Conservation (phyloP, 2,113 vertebrate species). For the Spea multiplicata region DNA sequence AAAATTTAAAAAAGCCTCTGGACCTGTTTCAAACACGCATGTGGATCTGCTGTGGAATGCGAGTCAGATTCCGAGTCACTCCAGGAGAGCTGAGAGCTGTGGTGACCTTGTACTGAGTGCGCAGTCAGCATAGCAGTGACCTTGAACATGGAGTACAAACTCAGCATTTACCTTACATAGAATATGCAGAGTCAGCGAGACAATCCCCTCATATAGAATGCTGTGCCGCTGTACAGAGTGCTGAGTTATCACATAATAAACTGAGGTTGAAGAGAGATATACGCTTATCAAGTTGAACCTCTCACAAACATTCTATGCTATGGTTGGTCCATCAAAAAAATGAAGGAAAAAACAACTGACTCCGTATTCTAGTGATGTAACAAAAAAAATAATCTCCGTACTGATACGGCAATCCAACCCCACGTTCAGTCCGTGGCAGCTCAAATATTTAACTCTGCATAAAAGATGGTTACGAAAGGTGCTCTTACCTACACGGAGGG, state of each 20-base stretch:
- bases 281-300: no score
- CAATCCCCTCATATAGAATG: not conserved
- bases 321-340: no score
- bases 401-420: no score
- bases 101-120: conserved; percentile 17
- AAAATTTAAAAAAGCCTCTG: conserved; percentile 23
- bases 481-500: no score
- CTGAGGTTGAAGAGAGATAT: not conserved
- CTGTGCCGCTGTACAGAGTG: not conserved
- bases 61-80: conserved; percentile 43
- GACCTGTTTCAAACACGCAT: conserved; percentile 40
- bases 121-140: conserved; percentile 23
- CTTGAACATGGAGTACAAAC: not conserved
- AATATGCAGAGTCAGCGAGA: not conserved
- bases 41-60: conserved; percentile 44
- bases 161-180: not conserved
- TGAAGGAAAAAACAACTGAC: no score
- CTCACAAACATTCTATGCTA: no score
- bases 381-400: no score
- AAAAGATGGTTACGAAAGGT: no score
- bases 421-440: no score
- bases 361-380: no score
- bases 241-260: not conserved
- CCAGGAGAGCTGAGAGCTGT: conserved; percentile 42
- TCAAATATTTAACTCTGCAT: no score